Percentiles rank a stretch among this genome's conserved stretches.
Conservation (phyloP, 2,113 vertebrate species). For the Cryptotis parvus region DNA sequence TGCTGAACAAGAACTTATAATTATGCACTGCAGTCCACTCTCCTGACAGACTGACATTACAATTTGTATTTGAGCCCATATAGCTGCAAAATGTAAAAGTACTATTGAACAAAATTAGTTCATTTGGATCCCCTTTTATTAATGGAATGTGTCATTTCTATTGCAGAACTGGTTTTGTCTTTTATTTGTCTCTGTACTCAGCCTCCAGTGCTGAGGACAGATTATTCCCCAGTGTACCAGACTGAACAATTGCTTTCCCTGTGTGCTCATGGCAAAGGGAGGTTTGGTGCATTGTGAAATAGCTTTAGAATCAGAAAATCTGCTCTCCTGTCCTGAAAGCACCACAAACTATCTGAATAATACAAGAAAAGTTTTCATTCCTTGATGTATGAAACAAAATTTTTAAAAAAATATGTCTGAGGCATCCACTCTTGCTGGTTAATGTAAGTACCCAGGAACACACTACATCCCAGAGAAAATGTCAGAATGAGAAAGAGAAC, state of each 20-base stretch:
- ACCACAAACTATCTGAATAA: not conserved
- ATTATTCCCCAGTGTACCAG: slow-evolving; percentile 50
- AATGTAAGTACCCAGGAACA: not conserved
- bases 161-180: slow-evolving; percentile 75
- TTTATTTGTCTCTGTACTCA: slow-evolving; percentile 49
- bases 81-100: slow-evolving; percentile 71
- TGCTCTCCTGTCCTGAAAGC: slow-evolving; percentile 41
- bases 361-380: not conserved
- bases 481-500: not conserved
- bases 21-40: slow-evolving; percentile 71
- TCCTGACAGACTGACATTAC: slow-evolving; percentile 77
- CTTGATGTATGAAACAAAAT: slow-evolving; percentile 10
- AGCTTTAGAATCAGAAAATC: not conserved
- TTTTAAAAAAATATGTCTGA: not conserved
- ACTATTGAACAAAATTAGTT: slow-evolving; percentile 79
- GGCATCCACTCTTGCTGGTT: not conserved
- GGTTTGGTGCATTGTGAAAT: slow-evolving; percentile 43
- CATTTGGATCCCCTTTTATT: slow-evolving; percentile 78
- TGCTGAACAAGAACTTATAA: slow-evolving; percentile 74
- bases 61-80: slow-evolving; percentile 71
- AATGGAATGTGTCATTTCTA: slow-evolving; percentile 79
- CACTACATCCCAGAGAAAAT: not conserved
- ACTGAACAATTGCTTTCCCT: slow-evolving; percentile 62
- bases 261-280: not conserved
- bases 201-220: slow-evolving; percentile 42